Conservation (phyloP, 2,888 invertebrate genomes). For the Drosophila dives region DNA sequence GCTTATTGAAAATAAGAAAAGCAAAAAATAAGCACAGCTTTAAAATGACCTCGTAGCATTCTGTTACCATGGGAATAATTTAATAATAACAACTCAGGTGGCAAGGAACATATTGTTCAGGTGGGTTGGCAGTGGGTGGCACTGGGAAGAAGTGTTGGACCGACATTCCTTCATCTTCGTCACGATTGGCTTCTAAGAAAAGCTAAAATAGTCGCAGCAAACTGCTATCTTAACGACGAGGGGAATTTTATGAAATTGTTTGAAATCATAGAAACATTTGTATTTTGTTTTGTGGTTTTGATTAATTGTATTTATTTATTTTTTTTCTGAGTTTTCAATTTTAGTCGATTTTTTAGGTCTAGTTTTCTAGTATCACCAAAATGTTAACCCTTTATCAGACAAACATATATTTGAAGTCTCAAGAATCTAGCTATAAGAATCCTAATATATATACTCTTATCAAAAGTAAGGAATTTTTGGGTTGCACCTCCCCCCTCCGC, state of each 20-base stretch:
- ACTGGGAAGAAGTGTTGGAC: no score
- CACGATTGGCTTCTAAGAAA: no score
- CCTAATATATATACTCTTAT: background rate
- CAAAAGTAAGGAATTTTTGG: background rate
- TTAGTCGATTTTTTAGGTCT: background rate
- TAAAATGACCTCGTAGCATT: no score
- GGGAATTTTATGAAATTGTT: no score
- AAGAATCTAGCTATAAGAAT: background rate
- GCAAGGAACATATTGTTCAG: background rate
- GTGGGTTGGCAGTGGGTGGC: background rate
- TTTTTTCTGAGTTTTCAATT: background rate
- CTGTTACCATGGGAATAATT: background rate
- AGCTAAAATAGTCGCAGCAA: no score
- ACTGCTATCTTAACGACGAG: no score
- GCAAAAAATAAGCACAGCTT: background rate
- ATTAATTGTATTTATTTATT: background rate
- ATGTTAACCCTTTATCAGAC: background rate
- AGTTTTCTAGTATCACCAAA: background rate
- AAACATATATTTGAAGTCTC: background rate
- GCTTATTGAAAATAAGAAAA: background rate
- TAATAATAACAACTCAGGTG: background rate
- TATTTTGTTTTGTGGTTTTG: background rate
- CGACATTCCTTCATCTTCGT: no score
- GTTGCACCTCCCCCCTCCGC: background rate
- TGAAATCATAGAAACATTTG: no score